Percentiles rank a stretch among this genome's conserved stretches.
These are phyloP conservation scores for Alethe diademata DNA, from an alignment of 2,113 vertebrate genomes.

Conservation along the genomic window DNA sequence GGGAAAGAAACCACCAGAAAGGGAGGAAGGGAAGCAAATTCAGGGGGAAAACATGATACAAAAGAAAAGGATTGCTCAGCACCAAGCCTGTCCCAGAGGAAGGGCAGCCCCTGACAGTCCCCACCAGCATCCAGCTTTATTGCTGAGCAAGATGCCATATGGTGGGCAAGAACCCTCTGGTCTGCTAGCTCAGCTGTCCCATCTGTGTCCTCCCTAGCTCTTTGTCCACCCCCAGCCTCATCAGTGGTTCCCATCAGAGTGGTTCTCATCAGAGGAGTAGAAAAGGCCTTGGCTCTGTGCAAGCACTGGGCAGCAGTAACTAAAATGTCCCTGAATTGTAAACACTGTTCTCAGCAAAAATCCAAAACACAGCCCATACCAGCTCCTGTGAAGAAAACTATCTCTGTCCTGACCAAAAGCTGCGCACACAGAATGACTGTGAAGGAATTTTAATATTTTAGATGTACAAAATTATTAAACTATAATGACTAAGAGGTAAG, in stretches of 20 bases:
- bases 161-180: no score
- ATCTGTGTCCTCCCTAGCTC: neutral
- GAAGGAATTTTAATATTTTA: neutral
- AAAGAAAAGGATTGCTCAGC: neutral
- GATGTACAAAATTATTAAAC: neutral
- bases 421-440: neutral
- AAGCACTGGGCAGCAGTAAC: neutral
- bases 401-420: neutral
- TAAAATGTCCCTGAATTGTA: neutral
- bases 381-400: neutral
- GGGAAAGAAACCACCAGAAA: neutral
- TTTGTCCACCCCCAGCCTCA: neutral
- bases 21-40: neutral
- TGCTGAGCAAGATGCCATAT: neutral
- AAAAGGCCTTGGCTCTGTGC: neutral
- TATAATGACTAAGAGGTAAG: neutral
- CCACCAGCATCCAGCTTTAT: neutral
- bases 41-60: neutral
- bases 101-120: neutral
- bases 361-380: neutral
- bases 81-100: neutral
- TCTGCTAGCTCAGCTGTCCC: neutral
- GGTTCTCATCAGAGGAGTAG: neutral
- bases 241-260: neutral
- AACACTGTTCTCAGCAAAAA: neutral